These are phyloP conservation scores for Patella vulgata DNA, from an alignment of 1,140 invertebrate genomes.

Conservation along the genomic window DNA sequence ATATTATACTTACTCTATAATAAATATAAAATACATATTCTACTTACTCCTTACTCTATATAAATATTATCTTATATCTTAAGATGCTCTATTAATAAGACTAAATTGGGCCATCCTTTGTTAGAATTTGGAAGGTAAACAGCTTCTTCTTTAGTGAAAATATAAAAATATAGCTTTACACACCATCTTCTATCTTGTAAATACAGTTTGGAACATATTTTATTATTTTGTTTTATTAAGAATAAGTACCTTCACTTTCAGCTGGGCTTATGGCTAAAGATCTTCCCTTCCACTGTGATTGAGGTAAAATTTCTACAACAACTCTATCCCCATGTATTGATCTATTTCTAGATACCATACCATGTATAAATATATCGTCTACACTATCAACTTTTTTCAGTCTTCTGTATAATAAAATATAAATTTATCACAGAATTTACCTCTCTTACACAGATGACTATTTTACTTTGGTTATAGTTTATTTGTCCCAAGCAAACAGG, in stretches of 20 bases:
- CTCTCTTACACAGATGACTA: too few relatives aligned
- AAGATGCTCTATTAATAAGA: too few relatives aligned
- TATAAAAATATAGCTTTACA: too few relatives aligned
- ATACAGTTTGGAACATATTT: neutral
- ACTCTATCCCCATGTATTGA: slow-evolving; percentile 95
- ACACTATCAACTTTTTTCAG: slow-evolving; percentile 29
- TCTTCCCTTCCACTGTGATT: slow-evolving; percentile 89
- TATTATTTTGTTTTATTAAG: too few relatives aligned
- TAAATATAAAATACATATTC: neutral
- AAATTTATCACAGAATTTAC: too few relatives aligned
- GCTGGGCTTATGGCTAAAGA: slow-evolving; percentile 67
- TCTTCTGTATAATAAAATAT: slow-evolving; percentile 25
- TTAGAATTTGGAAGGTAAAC: too few relatives aligned
- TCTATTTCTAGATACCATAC: slow-evolving; percentile 85
- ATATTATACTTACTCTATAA: neutral
- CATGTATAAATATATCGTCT: slow-evolving; percentile 84
- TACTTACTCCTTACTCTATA: slow-evolving; percentile 3
- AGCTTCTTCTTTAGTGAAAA: too few relatives aligned
- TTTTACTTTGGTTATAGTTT: too few relatives aligned
- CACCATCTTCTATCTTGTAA: too few relatives aligned
- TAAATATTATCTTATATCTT: too few relatives aligned
- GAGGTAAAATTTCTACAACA: slow-evolving; percentile 87
- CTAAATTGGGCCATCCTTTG: too few relatives aligned
- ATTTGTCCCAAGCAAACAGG: too few relatives aligned
- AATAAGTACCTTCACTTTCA: slow-evolving; percentile 30